These are phyloP conservation scores for Ormia ochracea DNA, from an alignment of 2,888 invertebrate species.

Conservation along the genomic window DNA sequence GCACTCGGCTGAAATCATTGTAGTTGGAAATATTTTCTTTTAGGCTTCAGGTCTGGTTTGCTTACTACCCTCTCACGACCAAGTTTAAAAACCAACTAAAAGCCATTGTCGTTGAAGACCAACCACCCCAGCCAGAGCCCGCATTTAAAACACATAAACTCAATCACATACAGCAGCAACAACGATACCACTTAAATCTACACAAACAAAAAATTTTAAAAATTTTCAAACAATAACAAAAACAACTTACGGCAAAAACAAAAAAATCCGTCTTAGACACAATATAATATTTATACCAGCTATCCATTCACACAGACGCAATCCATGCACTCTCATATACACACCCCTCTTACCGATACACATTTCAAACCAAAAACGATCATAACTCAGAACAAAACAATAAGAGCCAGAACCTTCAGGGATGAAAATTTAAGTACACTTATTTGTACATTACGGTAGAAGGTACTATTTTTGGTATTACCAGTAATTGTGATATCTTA, in stretches of 20 bases:
- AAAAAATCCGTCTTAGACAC: constrained; percentile 60
- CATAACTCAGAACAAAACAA: constrained; percentile 33
- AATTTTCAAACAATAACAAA: constrained; percentile 43
- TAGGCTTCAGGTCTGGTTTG: constrained; percentile 24
- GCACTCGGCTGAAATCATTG: constrained; percentile 10
- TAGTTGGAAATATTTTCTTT: neutral
- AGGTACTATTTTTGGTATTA: neutral
- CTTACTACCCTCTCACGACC: constrained; percentile 75
- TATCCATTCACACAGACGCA: constrained; percentile 35
- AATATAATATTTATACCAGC: constrained; percentile 53
- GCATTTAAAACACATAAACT: constrained; percentile 63
- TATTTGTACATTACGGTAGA: neutral
- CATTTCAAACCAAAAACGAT: constrained; percentile 8
- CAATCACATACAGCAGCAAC: constrained; percentile 45
- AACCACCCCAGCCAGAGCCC: constrained; percentile 65
- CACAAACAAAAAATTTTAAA: constrained; percentile 30
- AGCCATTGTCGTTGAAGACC: constrained; percentile 71
- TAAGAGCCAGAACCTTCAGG: constrained; percentile 39
- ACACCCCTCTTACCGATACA: neutral
- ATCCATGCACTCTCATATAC: constrained; percentile 22
- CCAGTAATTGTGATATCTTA: too few species aligned
- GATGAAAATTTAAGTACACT: neutral
- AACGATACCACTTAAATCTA: constrained; percentile 30
- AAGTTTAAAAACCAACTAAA: constrained; percentile 76
- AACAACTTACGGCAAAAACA: constrained; percentile 46